Evolutionary conservation across 2,797 vertebrate genomes (phyloP).

Genomic region (Xyrichtys novacula): DNA sequence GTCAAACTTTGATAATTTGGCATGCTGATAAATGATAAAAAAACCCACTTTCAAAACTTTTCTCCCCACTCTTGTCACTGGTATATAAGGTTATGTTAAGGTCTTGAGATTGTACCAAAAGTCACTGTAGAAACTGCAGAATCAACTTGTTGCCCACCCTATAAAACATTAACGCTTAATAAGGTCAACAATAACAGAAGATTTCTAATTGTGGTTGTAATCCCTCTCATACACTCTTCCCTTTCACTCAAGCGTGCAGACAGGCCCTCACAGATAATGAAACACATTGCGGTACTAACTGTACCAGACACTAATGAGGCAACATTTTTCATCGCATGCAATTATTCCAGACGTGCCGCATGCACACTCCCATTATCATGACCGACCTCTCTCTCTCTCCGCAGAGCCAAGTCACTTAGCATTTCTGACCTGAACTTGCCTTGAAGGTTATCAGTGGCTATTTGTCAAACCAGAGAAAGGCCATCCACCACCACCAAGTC

Average conservation of each 20-base stretch:
- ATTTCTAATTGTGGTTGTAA: no score
- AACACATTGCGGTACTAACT: slow-evolving; percentile 48
- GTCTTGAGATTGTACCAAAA: no score
- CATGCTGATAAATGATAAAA: no score
- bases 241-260: slow-evolving; percentile 39
- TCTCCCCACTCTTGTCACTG: no score
- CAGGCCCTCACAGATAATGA: slow-evolving; percentile 48
- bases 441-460: slow-evolving; percentile 76
- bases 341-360: slow-evolving; percentile 47
- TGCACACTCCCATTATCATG: slow-evolving; percentile 39
- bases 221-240: slow-evolving; percentile 35
- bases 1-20: neutral
- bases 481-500: slow-evolving; percentile 35
- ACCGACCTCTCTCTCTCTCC: slow-evolving; percentile 18
- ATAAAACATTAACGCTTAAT: no score
- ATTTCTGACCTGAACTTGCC: slow-evolving; percentile 50
- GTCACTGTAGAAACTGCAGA: no score
- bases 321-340: slow-evolving; percentile 40
- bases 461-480: slow-evolving; percentile 74
- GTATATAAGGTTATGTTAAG: no score
- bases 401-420: slow-evolving; percentile 43
- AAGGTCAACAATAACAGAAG: no score
- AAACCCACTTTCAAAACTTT: no score
- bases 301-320: slow-evolving; percentile 35
- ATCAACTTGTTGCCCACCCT: no score